Conservation (phyloP, 1,140 invertebrate genomes). For the Tetragnatha versicolor region DNA sequence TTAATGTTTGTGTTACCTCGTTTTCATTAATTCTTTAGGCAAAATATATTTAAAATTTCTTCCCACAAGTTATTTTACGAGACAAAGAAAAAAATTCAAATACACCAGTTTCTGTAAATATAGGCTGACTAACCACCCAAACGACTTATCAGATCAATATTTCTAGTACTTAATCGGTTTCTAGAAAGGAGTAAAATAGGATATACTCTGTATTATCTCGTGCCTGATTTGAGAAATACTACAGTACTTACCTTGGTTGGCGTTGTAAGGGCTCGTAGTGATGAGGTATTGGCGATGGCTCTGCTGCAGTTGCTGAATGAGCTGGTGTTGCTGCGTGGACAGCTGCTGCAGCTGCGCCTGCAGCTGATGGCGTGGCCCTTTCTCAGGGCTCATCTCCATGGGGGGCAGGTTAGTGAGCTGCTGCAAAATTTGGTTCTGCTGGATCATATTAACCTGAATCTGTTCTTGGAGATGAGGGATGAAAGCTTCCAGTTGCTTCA, state of each 20-base stretch:
- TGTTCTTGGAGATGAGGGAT: conserved; percentile 81
- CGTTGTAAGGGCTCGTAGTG: conserved; percentile 18
- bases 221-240: too few species aligned
- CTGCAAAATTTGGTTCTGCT: conserved; percentile 79
- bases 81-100: too few species aligned
- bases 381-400: conserved; percentile 27
- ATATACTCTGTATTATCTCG: too few species aligned
- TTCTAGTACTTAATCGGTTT: too few species aligned
- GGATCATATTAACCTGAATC: conserved; percentile 76
- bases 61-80: too few species aligned
- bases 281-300: conserved; percentile 77
- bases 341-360: conserved; percentile 73
- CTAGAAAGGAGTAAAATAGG: too few species aligned
- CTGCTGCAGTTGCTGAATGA: conserved; percentile 77
- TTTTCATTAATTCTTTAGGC: too few species aligned
- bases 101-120: too few species aligned
- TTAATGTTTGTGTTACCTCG: too few species aligned
- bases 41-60: too few species aligned
- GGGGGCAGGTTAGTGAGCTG: conserved; percentile 60
- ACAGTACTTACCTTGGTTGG: conserved; percentile 24
- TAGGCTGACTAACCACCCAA: too few species aligned
- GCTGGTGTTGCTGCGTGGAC: conserved; percentile 77
- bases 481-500: conserved; percentile 75
- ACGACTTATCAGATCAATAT: too few species aligned
- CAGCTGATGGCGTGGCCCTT: conserved; percentile 53